Evolutionary conservation across 2,888 invertebrate genomes (phyloP).

Genomic region (Beris morrisii): DNA sequence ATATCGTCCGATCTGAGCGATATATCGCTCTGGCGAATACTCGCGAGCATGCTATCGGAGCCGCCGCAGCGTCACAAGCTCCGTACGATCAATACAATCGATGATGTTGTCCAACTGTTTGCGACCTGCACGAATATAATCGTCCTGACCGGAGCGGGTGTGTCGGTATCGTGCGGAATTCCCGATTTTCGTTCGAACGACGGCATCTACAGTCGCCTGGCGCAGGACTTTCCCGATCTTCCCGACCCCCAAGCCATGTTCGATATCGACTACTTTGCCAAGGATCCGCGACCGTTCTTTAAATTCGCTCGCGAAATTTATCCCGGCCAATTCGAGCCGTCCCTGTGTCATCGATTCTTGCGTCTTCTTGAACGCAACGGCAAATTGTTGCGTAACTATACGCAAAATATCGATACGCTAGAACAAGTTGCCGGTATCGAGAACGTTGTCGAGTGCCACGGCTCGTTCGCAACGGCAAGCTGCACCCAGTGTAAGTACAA

Average conservation of each 20-base stretch:
- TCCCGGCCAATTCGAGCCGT: conserved; percentile 85
- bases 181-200: conserved; percentile 87
- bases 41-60: conserved; percentile 68
- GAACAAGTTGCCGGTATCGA: conserved; percentile 85
- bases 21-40: conserved; percentile 58
- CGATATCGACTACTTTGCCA: conserved; percentile 69
- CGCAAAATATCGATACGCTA: conserved; percentile 89
- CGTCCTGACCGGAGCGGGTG: conserved; percentile 87
- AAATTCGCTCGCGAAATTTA: conserved; percentile 90
- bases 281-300: conserved; percentile 85
- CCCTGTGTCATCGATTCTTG: conserved; percentile 84
- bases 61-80: conserved; percentile 64
- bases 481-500: conserved; percentile 78
- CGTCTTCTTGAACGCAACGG: conserved; percentile 73
- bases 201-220: conserved; percentile 83
- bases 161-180: conserved; percentile 85
- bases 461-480: conserved; percentile 86
- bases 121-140: conserved; percentile 72
- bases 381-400: conserved; percentile 82
- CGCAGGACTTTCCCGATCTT: conserved; percentile 83
- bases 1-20: conserved; percentile 49
- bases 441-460: conserved; percentile 86
- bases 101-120: conserved; percentile 75
- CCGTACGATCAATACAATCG: conserved; percentile 57
- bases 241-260: conserved; percentile 88